phyloP scores from a whole-genome alignment of 2,888 invertebrate species.

The Platycheirus rosarum region DNA sequence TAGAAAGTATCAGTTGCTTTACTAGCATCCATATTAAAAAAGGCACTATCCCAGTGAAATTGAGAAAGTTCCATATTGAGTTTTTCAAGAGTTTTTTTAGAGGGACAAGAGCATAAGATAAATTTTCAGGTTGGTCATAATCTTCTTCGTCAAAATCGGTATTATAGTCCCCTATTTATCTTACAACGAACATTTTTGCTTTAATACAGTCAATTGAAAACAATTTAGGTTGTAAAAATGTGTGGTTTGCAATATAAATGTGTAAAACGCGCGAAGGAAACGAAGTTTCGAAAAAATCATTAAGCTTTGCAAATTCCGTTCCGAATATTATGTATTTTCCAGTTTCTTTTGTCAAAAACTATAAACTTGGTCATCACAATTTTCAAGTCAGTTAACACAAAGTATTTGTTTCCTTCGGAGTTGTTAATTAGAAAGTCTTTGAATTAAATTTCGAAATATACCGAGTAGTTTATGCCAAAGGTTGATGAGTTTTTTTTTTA shows the following conservation, averaged over 20 bases:
- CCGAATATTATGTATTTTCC: not conserved
- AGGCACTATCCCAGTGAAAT: no score
- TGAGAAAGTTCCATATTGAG: no score
- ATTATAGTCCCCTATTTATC: not conserved
- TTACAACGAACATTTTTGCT: not conserved
- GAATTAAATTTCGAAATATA: not conserved
- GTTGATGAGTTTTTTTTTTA: no score
- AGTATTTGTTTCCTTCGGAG: not conserved
- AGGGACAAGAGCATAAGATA: no score
- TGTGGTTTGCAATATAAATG: not conserved
- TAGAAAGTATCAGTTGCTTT: no score
- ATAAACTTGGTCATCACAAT: not conserved
- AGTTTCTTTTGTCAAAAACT: not conserved
- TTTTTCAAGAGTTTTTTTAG: no score
- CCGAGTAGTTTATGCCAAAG: not conserved
- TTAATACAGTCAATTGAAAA: slow-evolving; percentile 4
- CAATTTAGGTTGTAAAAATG: not conserved
- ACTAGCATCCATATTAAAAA: no score
- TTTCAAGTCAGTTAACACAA: not conserved
- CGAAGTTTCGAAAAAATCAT: slow-evolving; percentile 10
- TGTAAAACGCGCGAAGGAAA: not conserved
- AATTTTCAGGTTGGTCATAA: no score
- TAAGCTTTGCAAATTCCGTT: not conserved
- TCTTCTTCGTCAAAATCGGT: not conserved
- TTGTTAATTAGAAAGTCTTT: not conserved